Conservation (phyloP, 2,888 invertebrate genomes). For the Diaperis boleti region DNA sequence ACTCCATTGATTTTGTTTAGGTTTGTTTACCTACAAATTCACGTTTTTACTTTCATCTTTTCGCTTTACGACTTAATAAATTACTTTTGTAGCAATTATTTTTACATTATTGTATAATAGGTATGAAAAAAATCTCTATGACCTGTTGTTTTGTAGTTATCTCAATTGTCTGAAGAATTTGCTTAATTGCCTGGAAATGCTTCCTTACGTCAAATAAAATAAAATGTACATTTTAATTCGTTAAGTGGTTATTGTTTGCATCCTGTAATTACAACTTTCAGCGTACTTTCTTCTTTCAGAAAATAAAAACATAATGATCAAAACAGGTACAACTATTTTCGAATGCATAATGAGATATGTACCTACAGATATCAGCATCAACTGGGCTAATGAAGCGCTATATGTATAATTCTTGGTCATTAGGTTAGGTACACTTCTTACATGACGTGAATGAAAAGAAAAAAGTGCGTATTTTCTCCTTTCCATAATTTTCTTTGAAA, state of each 20-base stretch:
- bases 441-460: neutral
- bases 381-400: conserved; percentile 20
- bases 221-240: neutral
- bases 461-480: conserved; percentile 15
- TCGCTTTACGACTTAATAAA: no score
- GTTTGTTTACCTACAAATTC: no score
- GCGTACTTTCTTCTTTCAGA: conserved; percentile 7
- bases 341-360: no score
- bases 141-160: neutral
- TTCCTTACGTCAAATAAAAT: neutral
- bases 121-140: no score
- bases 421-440: neutral
- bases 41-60: no score
- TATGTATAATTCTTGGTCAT: conserved; percentile 8
- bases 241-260: conserved; percentile 2
- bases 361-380: conserved; percentile 10
- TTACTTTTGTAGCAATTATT: no score
- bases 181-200: neutral
- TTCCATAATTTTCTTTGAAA: conserved; percentile 18
- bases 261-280: conserved; percentile 14
- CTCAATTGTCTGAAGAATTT: neutral
- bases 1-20: no score
- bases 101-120: no score
- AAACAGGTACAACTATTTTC: neutral
- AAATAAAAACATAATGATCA: neutral